Evolutionary conservation across 2,797 vertebrate genomes (phyloP), one percentile per base, ranked within the genome.

Genomic region (Scolopax rusticola): DNA sequence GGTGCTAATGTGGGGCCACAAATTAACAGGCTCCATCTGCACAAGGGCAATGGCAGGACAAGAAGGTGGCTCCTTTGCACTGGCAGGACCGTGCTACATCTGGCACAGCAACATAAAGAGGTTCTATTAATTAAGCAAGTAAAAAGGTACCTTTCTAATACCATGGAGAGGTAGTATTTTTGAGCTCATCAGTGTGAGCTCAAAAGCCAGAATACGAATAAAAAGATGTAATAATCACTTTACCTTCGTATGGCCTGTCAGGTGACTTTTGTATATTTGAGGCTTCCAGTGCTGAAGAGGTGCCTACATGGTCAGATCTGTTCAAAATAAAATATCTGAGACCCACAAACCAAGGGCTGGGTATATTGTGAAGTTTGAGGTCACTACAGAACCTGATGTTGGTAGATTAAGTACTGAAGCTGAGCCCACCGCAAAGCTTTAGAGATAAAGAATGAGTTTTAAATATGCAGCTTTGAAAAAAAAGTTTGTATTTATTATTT

Each of bases 1-100:
- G 36, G 17, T 15, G 27, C 30, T 17, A 3, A 21, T 1, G 8
- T 9, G 15, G 32, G 27, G 19, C 19, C 3, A 2, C 33, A 36
- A 47, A 41, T 10, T 17, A 30, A n/a, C 19, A 17, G 47, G 64
- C 45, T 36, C 43, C n/a, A 32, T 3, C 40, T 15, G 28, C 32
- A 21, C 16, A 30, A 12, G 11, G 28, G 63, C 67, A 14, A 0
- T 2, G 27, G 3, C 28, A 53, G 51, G 51, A 30, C 28, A 53
- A 53, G 18, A 27, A 32, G 65, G 8, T 19, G 45, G 13, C 28
- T 45, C 41, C 28, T 30, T 36, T 20, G 36, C 25, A 10, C 20
- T 1, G 8, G 23, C 27, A 67, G 28, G 6, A 30, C 48, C 11
- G 28, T 11, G 1, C 23, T 3, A 4, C 1, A 0, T 2, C 41